Conservation (phyloP, 2,113 vertebrate species). For the Delphinus delphis region DNA sequence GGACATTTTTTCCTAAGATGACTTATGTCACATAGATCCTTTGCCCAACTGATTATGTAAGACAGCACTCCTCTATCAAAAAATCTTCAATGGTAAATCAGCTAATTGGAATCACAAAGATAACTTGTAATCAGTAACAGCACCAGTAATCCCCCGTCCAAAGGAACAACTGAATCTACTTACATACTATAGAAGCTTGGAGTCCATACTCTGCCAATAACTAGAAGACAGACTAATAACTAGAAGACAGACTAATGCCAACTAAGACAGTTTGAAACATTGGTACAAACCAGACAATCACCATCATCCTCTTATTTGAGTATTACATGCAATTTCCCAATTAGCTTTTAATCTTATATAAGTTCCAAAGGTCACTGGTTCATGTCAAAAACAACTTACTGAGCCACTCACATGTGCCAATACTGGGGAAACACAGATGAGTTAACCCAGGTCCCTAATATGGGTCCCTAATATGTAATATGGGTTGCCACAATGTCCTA, state of each 20-base stretch:
- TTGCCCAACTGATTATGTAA: neutral
- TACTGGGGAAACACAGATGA: neutral
- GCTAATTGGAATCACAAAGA: neutral
- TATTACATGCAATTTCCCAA: neutral
- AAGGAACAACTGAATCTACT: neutral
- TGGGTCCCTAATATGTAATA: neutral
- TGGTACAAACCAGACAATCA: conserved; percentile 1
- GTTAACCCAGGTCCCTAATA: neutral
- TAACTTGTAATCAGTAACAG: neutral
- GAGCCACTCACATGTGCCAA: conserved; percentile 12
- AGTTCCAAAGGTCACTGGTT: conserved; percentile 40
- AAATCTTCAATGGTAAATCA: neutral
- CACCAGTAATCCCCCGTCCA: neutral
- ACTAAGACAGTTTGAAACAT: neutral
- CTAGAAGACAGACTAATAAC: neutral
- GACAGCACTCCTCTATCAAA: neutral
- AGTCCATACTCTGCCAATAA: neutral
- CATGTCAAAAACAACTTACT: conserved; percentile 28
- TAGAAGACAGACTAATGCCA: neutral
- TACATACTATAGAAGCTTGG: neutral
- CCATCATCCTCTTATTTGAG: neutral
- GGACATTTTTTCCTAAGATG: neutral
- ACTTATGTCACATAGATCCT: neutral
- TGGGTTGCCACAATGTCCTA: neutral
- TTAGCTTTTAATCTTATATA: conserved; percentile 35